These are phyloP conservation scores for Chironomus riparius DNA, from an alignment of 2,888 invertebrate species.

Conservation along the genomic window DNA sequence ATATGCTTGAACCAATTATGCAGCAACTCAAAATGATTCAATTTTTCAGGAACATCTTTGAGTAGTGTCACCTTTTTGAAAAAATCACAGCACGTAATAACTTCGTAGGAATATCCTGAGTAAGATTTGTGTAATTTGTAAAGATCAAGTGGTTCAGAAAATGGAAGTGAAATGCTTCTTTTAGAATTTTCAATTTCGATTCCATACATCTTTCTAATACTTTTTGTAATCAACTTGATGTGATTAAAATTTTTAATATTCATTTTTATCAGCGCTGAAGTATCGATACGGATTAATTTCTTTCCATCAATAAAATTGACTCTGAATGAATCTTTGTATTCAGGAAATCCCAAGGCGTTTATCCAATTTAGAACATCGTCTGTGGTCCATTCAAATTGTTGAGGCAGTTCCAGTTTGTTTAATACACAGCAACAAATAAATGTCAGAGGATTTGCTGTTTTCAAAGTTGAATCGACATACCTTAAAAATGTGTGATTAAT, in stretches of 20 bases:
- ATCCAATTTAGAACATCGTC: slow-evolving; percentile 47
- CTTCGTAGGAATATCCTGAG: slow-evolving; percentile 46
- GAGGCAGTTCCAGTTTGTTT: slow-evolving; percentile 41
- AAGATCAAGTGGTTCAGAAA: slow-evolving; percentile 41
- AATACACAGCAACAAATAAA: slow-evolving; percentile 34
- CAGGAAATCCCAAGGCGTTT: slow-evolving; percentile 42
- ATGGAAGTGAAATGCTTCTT: slow-evolving; percentile 39
- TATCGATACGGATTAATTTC: slow-evolving; percentile 44
- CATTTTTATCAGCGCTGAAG: slow-evolving; percentile 42
- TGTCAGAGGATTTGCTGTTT: background rate
- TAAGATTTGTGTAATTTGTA: slow-evolving; percentile 46
- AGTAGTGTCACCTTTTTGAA: slow-evolving; percentile 48
- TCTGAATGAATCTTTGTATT: slow-evolving; percentile 45
- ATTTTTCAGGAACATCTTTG: slow-evolving; percentile 39
- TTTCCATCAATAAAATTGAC: slow-evolving; percentile 45
- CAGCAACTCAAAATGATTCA: slow-evolving; percentile 47
- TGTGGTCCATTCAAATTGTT: slow-evolving; percentile 44
- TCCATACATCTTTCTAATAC: slow-evolving; percentile 41
- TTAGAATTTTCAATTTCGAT: slow-evolving; percentile 42
- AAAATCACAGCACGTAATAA: slow-evolving; percentile 43
- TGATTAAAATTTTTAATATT: slow-evolving; percentile 45
- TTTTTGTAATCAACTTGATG: slow-evolving; percentile 38
- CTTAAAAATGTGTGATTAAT: background rate
- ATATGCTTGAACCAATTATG: slow-evolving; percentile 33
- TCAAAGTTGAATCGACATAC: background rate